Evolutionary conservation across 2,797 vertebrate species (phyloP), one percentile per base, ranked within the genome.

Genomic region (Brotogeris chrysoptera): DNA sequence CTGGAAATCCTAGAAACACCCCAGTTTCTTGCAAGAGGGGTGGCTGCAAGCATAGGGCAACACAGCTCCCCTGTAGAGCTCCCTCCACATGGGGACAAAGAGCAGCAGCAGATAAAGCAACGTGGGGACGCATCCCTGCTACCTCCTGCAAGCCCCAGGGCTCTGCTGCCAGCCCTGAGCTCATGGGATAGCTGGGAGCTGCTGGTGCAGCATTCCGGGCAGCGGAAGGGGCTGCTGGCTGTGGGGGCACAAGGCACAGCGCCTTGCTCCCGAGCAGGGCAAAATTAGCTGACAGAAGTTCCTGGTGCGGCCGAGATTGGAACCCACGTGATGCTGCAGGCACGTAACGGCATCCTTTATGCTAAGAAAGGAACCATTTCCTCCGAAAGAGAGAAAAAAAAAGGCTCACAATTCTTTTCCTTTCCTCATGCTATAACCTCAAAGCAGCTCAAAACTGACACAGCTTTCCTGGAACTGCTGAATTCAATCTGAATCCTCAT

Each of bases 321-420:
- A 36, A 70, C 84, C 94, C 95, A 95, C 90, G 91, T 96, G 95
- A 93, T 5, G 78, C 88, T 24, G 38, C 92, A 76, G 55, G 70
- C 95, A 86, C 52, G 68, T 92, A 94, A 92, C 95, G 88, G 93
- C 96, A 96, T 96, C 96, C 96, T 97, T 92, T 95, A 95, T 74
- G 94, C 90, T 94, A 93, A 95, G 94, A 96, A 95, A 96, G 94
- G 88, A 94, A 86, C 95, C 91, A 92, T 94, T 96, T 96, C 96
- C 95, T 96, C 64, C 86, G 80, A 71, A 79, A 96, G 34, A 64
- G 27, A 34, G 28, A 10, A 6, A 49, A 66, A 36, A 65, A 71
- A 41, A 43, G 1, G 47, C 78, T 43, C 64, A 21, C 57, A 2
- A 15, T 36, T 59, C 93, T 47, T 65, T 55, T 80, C 77, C 71